Percentiles rank a stretch among this genome's conserved stretches.
Evolutionary conservation across 2,113 vertebrate species (phyloP).

Genomic region (Meleagris gallopavo): DNA sequence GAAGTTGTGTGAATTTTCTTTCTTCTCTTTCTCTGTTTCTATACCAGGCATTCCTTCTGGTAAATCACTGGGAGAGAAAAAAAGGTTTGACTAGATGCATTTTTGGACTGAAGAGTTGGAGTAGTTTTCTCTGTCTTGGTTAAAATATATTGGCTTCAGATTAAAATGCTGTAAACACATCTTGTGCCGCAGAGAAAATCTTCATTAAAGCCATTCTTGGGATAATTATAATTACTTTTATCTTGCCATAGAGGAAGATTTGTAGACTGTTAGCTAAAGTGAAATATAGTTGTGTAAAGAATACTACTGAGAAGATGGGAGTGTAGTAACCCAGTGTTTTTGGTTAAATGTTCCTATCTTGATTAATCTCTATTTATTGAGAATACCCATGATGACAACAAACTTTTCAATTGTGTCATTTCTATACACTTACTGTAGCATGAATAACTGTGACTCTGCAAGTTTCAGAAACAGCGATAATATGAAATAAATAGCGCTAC

Average conservation of each 20-base stretch:
- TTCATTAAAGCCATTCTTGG: neutral
- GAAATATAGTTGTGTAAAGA: neutral
- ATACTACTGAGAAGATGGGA: neutral
- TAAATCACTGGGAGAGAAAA: neutral
- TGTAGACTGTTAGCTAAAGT: neutral
- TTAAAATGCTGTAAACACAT: neutral
- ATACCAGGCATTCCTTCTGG: fast-evolving
- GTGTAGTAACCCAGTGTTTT: neutral
- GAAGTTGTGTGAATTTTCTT: neutral
- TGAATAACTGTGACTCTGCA: neutral
- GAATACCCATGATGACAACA: neutral
- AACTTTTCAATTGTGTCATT: constrained; percentile 1
- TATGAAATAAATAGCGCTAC: neutral
- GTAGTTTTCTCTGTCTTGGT: neutral
- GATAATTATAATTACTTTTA: neutral
- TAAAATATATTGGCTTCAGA: neutral
- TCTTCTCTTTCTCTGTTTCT: neutral
- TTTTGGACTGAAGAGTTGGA: neutral
- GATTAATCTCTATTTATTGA: fast-evolving
- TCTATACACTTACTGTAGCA: neutral
- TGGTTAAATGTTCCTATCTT: neutral
- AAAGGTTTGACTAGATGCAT: neutral
- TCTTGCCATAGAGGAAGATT: neutral
- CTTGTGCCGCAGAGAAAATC: neutral
- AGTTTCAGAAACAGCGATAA: constrained; percentile 15